Evolutionary conservation across 2,888 invertebrate genomes (phyloP).

Genomic region (Euphydryas editha): DNA sequence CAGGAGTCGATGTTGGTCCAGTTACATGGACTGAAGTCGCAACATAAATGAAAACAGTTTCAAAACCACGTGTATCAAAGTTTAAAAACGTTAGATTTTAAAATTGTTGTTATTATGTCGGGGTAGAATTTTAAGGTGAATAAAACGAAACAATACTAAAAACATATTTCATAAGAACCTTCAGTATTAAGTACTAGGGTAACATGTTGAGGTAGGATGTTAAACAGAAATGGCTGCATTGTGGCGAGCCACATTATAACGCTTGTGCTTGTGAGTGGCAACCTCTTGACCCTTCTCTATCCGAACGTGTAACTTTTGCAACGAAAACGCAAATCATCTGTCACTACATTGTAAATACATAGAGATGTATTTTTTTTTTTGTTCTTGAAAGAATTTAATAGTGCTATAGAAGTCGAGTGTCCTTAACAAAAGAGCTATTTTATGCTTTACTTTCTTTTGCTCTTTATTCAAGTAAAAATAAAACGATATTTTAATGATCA

Average conservation of each 20-base stretch:
- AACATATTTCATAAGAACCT: background rate
- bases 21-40: too few species aligned
- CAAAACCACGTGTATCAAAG: too few species aligned
- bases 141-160: too few species aligned
- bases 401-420: background rate
- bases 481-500: too few species aligned
- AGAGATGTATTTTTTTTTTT: background rate
- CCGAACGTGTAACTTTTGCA: conserved; percentile 17
- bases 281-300: conserved; percentile 12
- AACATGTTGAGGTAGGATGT: background rate
- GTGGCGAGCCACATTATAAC: conserved; percentile 18
- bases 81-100: too few species aligned
- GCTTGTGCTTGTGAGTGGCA: conserved; percentile 3
- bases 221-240: conserved; percentile 10
- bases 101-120: too few species aligned
- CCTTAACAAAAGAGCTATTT: too few species aligned
- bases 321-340: conserved; percentile 7
- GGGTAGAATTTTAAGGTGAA: too few species aligned
- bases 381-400: background rate
- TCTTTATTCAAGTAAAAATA: too few species aligned
- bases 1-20: too few species aligned
- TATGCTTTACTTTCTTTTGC: too few species aligned
- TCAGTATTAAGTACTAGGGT: background rate
- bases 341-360: background rate
- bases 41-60: too few species aligned